phyloP scores from a whole-genome alignment of 2,797 vertebrate genomes.

The Taenioides sp. region DNA sequence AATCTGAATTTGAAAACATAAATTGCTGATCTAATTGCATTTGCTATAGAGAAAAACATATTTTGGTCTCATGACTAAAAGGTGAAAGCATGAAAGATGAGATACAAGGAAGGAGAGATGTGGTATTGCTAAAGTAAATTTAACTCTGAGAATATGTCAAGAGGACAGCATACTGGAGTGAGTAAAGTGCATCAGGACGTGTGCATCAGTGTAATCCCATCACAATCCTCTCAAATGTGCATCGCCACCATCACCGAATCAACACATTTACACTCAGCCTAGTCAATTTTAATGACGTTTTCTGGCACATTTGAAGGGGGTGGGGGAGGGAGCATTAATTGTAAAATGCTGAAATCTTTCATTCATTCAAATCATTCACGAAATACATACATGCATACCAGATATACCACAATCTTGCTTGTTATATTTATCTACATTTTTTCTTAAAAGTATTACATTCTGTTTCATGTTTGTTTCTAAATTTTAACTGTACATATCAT shows the following conservation, averaged over 20 bases:
- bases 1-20: not conserved
- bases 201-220: slow-evolving; percentile 21
- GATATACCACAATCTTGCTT: too few species aligned
- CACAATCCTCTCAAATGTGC: slow-evolving; percentile 14
- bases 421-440: too few species aligned
- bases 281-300: too few species aligned
- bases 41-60: too few species aligned
- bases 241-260: not conserved
- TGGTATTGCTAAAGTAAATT: slow-evolving; percentile 24
- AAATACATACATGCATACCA: too few species aligned
- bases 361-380: too few species aligned
- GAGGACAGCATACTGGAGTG: slow-evolving; percentile 7
- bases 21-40: too few species aligned
- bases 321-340: too few species aligned
- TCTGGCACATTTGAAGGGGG: too few species aligned
- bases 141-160: slow-evolving; percentile 16
- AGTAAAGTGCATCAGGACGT: slow-evolving; percentile 24
- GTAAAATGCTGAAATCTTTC: too few species aligned
- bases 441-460: too few species aligned
- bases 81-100: slow-evolving; percentile 6
- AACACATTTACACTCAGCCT: not conserved
- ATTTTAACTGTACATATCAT: too few species aligned
- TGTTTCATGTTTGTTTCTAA: not conserved
- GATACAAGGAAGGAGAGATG: slow-evolving; percentile 6
- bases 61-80: slow-evolving; percentile 10